phyloP scores from a whole-genome alignment of 1,140 invertebrate genomes.

The Drosophila nigromelanica region DNA sequence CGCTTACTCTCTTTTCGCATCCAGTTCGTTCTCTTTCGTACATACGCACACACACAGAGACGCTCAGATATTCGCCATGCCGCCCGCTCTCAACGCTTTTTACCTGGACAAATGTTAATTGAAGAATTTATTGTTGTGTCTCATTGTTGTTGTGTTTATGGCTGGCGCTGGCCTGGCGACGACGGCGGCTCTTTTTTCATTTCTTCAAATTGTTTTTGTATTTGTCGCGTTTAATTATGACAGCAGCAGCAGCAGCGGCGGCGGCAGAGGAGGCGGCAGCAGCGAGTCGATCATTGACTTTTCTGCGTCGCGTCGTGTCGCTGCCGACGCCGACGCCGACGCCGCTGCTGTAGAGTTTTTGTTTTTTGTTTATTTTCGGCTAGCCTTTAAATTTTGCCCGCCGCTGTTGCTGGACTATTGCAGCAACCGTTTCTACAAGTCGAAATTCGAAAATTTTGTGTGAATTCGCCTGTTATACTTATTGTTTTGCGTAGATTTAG shows the following conservation, averaged over 20 bases:
- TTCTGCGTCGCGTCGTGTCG: constrained; percentile 38
- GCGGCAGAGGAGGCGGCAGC: constrained; percentile 14
- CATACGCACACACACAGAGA: constrained; percentile 7
- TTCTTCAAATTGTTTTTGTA: constrained; percentile 80
- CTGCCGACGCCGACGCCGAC: constrained; percentile 35
- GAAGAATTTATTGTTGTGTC: constrained; percentile 80
- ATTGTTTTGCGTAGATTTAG: background rate
- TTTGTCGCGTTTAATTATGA: constrained; percentile 82
- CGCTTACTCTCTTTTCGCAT: constrained; percentile 20
- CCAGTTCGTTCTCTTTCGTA: constrained; percentile 1
- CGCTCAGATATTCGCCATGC: constrained; percentile 34
- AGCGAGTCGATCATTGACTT: constrained; percentile 72
- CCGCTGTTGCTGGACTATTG: constrained; percentile 34
- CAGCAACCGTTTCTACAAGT: constrained; percentile 8
- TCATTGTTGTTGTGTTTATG: constrained; percentile 75
- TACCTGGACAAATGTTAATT: constrained; percentile 81
- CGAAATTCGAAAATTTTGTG: constrained; percentile 17
- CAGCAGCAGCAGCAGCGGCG: constrained; percentile 50
- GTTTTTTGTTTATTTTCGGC: constrained; percentile 46
- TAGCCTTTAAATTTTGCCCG: constrained; percentile 48
- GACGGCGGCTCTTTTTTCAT: constrained; percentile 54
- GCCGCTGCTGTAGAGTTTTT: constrained; percentile 42
- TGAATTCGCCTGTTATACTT: constrained; percentile 1
- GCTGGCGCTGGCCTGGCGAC: constrained; percentile 57
- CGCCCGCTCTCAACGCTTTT: constrained; percentile 54